Conservation (phyloP, 2,797 vertebrate genomes). For the Pachyuromys duprasi region DNA sequence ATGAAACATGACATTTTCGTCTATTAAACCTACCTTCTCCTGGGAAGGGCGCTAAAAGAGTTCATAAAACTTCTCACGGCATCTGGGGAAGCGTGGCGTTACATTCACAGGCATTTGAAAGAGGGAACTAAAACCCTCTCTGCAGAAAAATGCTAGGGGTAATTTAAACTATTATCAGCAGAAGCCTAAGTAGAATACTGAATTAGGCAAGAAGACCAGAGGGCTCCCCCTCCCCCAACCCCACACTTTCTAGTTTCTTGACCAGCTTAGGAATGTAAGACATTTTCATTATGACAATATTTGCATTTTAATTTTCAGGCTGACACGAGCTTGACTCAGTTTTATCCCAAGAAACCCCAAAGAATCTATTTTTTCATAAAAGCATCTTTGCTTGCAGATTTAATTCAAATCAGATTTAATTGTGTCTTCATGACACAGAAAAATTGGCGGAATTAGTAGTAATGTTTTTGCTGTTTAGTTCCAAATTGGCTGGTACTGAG, state of each 20-base stretch:
- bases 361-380: constrained; percentile 71
- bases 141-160: constrained; percentile 62
- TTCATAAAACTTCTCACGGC: constrained; percentile 74
- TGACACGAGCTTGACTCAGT: constrained; percentile 71
- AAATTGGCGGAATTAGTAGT: constrained; percentile 70
- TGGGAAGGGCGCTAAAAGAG: constrained; percentile 74
- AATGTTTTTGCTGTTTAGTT: constrained; percentile 78
- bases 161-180: constrained; percentile 78
- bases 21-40: constrained; percentile 78
- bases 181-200: constrained; percentile 69
- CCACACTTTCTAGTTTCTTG: constrained; percentile 16
- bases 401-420: constrained; percentile 71
- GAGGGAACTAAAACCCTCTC: constrained; percentile 34
- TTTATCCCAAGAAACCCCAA: constrained; percentile 75
- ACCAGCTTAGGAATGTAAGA: constrained; percentile 49
- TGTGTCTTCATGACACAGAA: constrained; percentile 54
- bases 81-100: constrained; percentile 57
- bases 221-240: neutral
- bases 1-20: constrained; percentile 80
- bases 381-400: constrained; percentile 64
- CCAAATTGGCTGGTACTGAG: constrained; percentile 72
- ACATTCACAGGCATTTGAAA: constrained; percentile 60
- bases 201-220: constrained; percentile 53
- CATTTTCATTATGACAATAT: constrained; percentile 61
- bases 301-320: constrained; percentile 67